A percentile compares a stretch with the other conserved stretches of the same genome.
Evolutionary conservation across 2,888 invertebrate species (phyloP).

Genomic region (Epirrhoe alternata): DNA sequence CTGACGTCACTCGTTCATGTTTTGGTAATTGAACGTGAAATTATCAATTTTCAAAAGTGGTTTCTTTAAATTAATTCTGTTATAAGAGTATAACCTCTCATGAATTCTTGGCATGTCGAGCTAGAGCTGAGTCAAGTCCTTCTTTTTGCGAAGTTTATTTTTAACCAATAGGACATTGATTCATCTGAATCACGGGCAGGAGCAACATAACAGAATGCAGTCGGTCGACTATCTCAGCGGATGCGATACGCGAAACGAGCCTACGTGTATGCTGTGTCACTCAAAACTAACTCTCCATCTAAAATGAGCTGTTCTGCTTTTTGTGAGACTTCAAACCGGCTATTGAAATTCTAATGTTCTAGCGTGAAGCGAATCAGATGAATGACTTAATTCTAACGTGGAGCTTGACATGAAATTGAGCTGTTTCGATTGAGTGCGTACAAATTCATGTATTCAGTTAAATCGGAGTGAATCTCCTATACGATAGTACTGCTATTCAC

Average conservation of each 20-base stretch:
- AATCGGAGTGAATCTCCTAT: slow-evolving; percentile 6
- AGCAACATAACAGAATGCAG: slow-evolving; percentile 47
- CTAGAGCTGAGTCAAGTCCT: background rate
- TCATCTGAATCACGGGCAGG: slow-evolving; percentile 40
- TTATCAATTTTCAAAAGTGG: slow-evolving; percentile 21
- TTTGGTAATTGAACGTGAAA: slow-evolving; percentile 33
- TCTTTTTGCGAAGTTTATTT: slow-evolving; percentile 30
- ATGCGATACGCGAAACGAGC: slow-evolving; percentile 67
- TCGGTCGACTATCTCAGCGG: slow-evolving; percentile 59
- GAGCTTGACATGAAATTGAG: background rate
- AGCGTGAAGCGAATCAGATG: background rate
- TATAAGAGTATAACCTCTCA: background rate
- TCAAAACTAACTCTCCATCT: background rate
- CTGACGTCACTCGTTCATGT: slow-evolving; percentile 39
- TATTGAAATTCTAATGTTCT: background rate
- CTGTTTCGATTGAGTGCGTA: background rate
- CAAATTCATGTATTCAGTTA: slow-evolving; percentile 2
- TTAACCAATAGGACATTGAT: slow-evolving; percentile 40
- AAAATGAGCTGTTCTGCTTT: background rate
- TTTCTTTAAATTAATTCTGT: background rate
- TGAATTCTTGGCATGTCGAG: background rate
- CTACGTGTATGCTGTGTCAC: slow-evolving; percentile 32
- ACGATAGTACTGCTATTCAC: slow-evolving; percentile 12
- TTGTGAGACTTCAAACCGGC: background rate
- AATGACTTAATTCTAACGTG: background rate